A percentile compares a stretch with the other conserved stretches of the same genome.
Conservation (phyloP, 2,113 vertebrate species). For the Prunella fulvescens region DNA sequence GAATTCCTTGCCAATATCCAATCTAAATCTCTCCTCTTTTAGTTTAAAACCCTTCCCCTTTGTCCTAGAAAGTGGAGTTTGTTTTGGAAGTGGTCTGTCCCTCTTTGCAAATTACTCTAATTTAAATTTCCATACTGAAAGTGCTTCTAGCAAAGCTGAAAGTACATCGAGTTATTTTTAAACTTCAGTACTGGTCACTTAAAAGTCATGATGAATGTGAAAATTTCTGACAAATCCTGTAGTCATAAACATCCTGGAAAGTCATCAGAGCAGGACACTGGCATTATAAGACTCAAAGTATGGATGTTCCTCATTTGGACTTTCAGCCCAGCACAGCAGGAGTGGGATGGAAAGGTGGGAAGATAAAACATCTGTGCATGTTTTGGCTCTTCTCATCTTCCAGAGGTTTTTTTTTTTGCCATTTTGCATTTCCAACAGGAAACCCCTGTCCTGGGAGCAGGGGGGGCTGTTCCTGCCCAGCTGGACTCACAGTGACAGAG, state of each 20-base stretch:
- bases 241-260: neutral
- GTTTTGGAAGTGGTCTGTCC: neutral
- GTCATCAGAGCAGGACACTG: neutral
- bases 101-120: neutral
- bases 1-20: neutral
- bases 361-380: neutral
- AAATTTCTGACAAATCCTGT: neutral
- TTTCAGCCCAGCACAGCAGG: neutral
- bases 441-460: accelerated
- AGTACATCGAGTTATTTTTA: neutral
- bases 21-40: neutral
- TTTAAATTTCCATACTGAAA: neutral
- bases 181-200: neutral
- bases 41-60: neutral
- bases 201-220: neutral
- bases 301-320: neutral
- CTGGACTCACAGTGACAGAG: neutral
- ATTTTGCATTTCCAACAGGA: neutral
- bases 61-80: neutral
- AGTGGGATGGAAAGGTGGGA: neutral
- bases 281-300: neutral
- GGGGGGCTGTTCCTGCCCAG: neutral
- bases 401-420: neutral
- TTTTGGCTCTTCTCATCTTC: neutral
- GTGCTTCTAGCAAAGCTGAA: neutral